A percentile compares a stretch with the other conserved stretches of the same genome.
Evolutionary conservation across 2,113 vertebrate species (phyloP).

Genomic region (Hemibagrus wyckioides): DNA sequence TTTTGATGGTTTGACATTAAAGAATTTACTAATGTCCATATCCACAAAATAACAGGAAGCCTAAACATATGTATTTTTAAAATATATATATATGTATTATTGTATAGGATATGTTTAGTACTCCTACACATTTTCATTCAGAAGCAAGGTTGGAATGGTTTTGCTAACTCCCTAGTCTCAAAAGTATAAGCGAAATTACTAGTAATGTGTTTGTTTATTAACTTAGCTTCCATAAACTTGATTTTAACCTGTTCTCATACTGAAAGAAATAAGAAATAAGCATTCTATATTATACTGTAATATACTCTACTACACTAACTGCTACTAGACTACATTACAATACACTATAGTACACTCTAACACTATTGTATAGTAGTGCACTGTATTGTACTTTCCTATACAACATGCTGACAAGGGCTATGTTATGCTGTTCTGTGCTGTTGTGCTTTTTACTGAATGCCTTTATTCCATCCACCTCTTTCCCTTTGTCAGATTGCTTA

Average conservation of each 20-base stretch:
- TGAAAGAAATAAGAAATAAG: neutral
- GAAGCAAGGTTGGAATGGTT: neutral
- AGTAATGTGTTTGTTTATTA: neutral
- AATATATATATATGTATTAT: neutral
- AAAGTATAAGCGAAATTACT: neutral
- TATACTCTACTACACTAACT: neutral
- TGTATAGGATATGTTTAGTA: neutral
- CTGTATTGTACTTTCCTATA: neutral
- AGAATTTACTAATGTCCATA: neutral
- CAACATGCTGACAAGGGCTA: neutral
- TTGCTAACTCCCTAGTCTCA: neutral
- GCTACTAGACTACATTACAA: neutral
- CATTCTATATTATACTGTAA: neutral
- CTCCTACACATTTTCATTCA: neutral
- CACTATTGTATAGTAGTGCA: neutral
- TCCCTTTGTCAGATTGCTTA: constrained; percentile 9
- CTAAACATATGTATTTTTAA: neutral
- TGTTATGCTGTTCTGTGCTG: neutral
- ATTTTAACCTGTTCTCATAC: neutral
- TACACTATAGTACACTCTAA: neutral
- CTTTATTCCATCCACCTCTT: neutral
- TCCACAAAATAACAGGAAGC: neutral
- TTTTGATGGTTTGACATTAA: neutral
- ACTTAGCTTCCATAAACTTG: neutral
- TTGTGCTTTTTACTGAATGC: neutral